phyloP scores from a whole-genome alignment of 2,888 invertebrate species.

The Papilio protenor region DNA sequence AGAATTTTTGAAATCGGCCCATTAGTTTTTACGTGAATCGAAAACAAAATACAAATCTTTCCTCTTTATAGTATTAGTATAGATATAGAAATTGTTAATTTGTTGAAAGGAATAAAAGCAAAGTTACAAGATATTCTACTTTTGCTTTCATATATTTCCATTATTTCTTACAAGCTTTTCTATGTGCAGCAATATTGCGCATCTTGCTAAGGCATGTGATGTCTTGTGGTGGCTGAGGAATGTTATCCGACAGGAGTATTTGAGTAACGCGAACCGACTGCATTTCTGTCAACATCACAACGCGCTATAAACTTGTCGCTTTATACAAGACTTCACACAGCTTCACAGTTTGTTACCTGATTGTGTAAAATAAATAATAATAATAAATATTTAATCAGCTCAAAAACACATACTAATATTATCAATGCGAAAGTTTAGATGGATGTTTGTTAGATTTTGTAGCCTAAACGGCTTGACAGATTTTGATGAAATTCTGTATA shows the following conservation, averaged over 20 bases:
- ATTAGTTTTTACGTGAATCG: no score
- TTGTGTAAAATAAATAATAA: neutral
- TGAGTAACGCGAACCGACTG: conserved; percentile 28
- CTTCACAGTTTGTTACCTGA: neutral
- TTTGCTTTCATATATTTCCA: neutral
- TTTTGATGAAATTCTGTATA: no score
- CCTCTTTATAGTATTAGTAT: no score
- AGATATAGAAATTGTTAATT: no score
- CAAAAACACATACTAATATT: no score
- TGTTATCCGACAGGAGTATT: conserved; percentile 37
- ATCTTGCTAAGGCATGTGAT: conserved; percentile 34
- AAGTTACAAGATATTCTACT: neutral
- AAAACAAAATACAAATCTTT: no score
- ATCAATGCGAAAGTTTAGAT: no score
- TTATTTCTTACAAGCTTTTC: neutral
- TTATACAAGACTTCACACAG: neutral
- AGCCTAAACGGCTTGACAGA: no score
- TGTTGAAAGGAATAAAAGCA: neutral
- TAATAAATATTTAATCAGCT: no score
- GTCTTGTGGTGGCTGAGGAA: conserved; percentile 35
- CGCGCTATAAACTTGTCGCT: neutral
- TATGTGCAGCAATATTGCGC: neutral
- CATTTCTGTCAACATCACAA: conserved; percentile 35
- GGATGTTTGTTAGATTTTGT: no score
- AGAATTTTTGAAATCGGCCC: no score